phyloP scores from a whole-genome alignment of 2,888 invertebrate species.

The Rhagonycha fulva region DNA sequence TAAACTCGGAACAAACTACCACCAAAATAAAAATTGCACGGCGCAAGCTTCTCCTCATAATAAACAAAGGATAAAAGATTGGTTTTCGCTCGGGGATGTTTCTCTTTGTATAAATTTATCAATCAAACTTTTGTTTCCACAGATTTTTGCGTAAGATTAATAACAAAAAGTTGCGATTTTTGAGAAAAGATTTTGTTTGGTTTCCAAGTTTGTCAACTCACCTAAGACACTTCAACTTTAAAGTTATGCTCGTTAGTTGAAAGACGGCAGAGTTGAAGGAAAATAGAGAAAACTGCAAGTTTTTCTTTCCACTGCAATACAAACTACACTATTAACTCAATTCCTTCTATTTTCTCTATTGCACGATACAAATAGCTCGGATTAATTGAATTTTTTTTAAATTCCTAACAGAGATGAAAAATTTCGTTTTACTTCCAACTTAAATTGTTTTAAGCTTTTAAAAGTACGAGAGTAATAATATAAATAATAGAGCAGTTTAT shows the following conservation, averaged over 20 bases:
- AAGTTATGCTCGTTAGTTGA: neutral
- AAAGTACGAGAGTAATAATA: neutral
- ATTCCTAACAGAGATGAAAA: neutral
- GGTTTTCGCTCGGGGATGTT: neutral
- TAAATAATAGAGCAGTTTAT: neutral
- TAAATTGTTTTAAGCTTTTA: neutral
- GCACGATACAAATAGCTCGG: neutral
- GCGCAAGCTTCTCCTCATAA: neutral
- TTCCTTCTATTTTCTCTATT: neutral
- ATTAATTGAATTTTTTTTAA: neutral
- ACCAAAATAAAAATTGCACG: neutral
- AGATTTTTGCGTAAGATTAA: neutral
- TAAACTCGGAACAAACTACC: constrained; percentile 22
- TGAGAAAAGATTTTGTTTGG: neutral
- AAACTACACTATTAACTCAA: neutral
- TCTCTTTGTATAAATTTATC: neutral
- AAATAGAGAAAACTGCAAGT: neutral
- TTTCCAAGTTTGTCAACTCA: neutral
- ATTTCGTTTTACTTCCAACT: neutral
- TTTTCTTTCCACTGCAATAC: neutral
- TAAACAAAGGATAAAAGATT: neutral
- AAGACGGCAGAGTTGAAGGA: neutral
- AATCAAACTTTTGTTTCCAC: neutral
- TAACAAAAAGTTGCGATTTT: neutral
- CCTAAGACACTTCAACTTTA: neutral